phyloP scores from a whole-genome alignment of 2,888 invertebrate species.

The Himalopsyche kuldschensis region DNA sequence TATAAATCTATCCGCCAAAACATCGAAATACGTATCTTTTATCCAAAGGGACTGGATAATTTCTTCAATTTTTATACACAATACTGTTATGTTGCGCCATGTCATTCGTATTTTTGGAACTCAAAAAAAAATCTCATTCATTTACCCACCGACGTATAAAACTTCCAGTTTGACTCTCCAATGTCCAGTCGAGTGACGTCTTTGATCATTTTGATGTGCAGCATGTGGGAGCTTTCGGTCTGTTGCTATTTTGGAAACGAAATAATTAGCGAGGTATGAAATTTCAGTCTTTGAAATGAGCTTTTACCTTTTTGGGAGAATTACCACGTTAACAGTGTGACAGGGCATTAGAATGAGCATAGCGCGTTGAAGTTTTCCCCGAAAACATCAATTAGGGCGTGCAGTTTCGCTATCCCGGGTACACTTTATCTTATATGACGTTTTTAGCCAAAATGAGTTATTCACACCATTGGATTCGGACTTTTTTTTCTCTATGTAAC shows the following conservation, averaged over 20 bases:
- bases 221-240: conserved; percentile 36
- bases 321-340: not conserved
- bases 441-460: no score
- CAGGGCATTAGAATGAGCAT: not conserved
- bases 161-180: conserved; percentile 29
- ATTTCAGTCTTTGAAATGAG: not conserved
- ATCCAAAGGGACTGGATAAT: no score
- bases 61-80: no score
- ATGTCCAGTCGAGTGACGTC: conserved; percentile 34
- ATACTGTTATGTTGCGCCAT: not conserved
- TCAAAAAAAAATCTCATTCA: not conserved
- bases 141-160: not conserved
- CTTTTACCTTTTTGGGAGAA: not conserved
- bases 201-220: conserved; percentile 32
- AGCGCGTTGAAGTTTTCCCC: not conserved
- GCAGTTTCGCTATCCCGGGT: no score
- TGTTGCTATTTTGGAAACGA: conserved; percentile 38
- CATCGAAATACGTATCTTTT: no score
- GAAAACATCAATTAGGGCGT: no score
- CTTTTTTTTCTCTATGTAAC: no score
- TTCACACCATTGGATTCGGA: no score
- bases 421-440: no score
- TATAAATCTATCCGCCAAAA: no score
- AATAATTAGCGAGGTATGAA: conserved; percentile 30
- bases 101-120: no score